phyloP scores from a whole-genome alignment of 2,113 vertebrate genomes.

The Plestiodon gilberti region DNA sequence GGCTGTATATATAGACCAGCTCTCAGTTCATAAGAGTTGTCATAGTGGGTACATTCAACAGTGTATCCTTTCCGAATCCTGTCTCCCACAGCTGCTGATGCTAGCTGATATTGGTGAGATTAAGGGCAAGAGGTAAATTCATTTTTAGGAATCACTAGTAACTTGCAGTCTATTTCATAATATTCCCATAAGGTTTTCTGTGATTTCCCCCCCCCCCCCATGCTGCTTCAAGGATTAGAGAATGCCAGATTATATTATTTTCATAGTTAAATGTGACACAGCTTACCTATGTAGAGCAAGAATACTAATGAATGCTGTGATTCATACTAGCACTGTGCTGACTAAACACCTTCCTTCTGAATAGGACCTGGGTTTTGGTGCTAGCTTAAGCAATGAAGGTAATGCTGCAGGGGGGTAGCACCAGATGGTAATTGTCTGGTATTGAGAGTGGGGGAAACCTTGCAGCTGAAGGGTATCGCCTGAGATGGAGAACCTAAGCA shows the following conservation, averaged over 20 bases:
- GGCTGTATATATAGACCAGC: neutral
- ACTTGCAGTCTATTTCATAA: neutral
- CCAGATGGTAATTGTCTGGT: rapidly evolving
- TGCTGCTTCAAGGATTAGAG: neutral
- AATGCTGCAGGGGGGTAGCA: rapidly evolving
- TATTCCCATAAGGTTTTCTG: neutral
- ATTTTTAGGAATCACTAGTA: neutral
- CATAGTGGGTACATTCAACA: neutral
- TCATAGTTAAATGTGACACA: neutral
- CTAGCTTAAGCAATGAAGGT: neutral
- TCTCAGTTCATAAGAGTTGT: neutral
- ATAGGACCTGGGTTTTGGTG: rapidly evolving
- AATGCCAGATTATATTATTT: neutral
- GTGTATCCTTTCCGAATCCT: neutral
- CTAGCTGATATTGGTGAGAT: neutral
- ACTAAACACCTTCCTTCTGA: neutral
- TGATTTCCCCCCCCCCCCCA: neutral
- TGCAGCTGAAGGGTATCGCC: neutral
- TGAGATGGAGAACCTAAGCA: rapidly evolving
- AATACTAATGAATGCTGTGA: conserved; percentile 3
- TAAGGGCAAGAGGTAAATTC: neutral
- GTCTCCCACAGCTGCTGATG: neutral
- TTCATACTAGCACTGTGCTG: neutral
- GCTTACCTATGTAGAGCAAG: neutral
- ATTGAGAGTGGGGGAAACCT: neutral